Evolutionary conservation across 2,888 invertebrate genomes (phyloP), one percentile per base, ranked within the genome.

Genomic region (Ormyrus nitidulus): DNA sequence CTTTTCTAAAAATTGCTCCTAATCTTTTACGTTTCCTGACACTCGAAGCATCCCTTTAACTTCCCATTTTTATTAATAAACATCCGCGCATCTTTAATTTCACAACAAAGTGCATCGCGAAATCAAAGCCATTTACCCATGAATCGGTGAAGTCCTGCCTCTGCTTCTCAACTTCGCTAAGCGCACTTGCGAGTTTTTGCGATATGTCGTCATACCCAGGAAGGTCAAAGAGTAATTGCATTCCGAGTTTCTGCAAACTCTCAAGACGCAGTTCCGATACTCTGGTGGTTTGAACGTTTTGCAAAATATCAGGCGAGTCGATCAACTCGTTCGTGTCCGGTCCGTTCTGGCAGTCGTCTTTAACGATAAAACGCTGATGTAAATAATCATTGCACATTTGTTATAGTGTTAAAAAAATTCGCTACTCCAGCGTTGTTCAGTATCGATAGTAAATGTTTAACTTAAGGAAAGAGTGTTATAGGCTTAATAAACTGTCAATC

Each of bases 301-400:
- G 90, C 0, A 90, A 83, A 59, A 90, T 85, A 69, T 85, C 85
- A 0, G 90, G 90, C 79, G 78, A 86, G 76, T 90, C 90, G n/a
- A 90, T 69, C 3, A 90, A 84, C 51, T 86, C 82, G 9, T 81
- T 83, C 0, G 89, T 88, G 61, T 90, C 90, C 0, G 90, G 88
- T 6, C 86, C 89, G 58, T 85, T 83, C 73, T 86, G 85, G 64
- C 86, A 88, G 11, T 80, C 82, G 46, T 89, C 89, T 89, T 8
- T 8, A 54, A 59, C 46, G 11, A 59, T 3, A 46, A 71, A 80
- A 66, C 62, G 75, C 46, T 9, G 19, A 19, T 11, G 11, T 1
- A 54, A 9, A 59, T 59, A 4, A 34, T 34, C 34, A 34, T 34
- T 4, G 34, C 4, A 4, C 34, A 34, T 34, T 34, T 34, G 34